Conservation (phyloP, 1,140 invertebrate genomes). For the Caerostris extrusa region DNA sequence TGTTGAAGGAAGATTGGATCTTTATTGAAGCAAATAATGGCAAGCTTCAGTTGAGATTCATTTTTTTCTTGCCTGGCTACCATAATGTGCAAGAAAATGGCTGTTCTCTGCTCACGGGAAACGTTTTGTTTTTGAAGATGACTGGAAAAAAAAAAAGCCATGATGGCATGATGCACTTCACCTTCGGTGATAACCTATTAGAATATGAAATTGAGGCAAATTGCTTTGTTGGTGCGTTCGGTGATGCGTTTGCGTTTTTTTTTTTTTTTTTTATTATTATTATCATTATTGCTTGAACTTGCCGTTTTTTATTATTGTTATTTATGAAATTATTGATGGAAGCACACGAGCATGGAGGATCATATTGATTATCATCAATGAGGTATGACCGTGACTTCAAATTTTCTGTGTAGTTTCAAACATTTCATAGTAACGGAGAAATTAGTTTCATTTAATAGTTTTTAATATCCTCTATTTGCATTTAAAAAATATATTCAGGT, state of each 20-base stretch:
- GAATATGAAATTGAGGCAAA: conserved; percentile 13
- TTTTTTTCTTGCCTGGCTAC: not conserved
- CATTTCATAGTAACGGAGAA: too few species aligned
- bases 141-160: not conserved
- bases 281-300: too few species aligned
- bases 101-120: not conserved
- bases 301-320: too few species aligned
- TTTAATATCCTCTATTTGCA: too few species aligned
- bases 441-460: too few species aligned
- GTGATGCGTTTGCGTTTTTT: not conserved
- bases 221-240: not conserved
- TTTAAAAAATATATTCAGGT: too few species aligned
- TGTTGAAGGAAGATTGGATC: not conserved
- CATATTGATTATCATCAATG: too few species aligned
- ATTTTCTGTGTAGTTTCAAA: too few species aligned
- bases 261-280: too few species aligned
- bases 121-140: not conserved
- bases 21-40: not conserved
- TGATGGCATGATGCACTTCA: not conserved
- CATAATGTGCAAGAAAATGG: not conserved
- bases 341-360: too few species aligned
- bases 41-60: not conserved
- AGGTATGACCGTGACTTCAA: too few species aligned
- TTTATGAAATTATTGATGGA: too few species aligned
- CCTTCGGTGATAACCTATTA: not conserved